Evolutionary conservation across 2,113 vertebrate genomes (phyloP).

Genomic region (Halcyon senegalensis): DNA sequence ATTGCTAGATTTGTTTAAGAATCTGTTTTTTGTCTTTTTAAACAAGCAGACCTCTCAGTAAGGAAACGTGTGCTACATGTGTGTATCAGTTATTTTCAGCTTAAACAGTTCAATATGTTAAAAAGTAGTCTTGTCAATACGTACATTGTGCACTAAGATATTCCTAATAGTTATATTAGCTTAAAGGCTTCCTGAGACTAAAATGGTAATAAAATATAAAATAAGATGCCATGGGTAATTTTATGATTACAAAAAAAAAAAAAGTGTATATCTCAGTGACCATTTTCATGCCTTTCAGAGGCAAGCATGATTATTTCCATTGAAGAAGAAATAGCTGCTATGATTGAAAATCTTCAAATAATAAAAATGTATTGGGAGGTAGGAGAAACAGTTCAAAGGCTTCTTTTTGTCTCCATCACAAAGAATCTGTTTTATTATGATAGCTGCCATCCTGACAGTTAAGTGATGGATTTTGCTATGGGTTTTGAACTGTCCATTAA

Average conservation of each 20-base stretch:
- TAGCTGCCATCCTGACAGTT: constrained; percentile 33
- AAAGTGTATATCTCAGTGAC: neutral
- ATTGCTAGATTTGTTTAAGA: neutral
- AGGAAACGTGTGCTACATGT: neutral
- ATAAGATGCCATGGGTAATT: neutral
- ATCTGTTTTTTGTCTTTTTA: neutral
- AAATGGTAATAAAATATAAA: neutral
- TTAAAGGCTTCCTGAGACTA: neutral
- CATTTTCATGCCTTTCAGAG: neutral
- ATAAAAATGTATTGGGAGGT: neutral
- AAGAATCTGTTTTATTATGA: constrained; percentile 1
- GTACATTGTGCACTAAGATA: neutral
- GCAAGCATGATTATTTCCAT: neutral
- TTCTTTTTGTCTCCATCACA: neutral
- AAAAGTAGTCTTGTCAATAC: neutral
- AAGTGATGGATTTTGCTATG: constrained; percentile 69
- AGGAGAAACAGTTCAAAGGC: constrained; percentile 1
- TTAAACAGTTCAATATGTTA: neutral
- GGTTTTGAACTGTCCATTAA: constrained; percentile 74
- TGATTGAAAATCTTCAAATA: neutral
- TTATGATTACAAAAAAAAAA: neutral
- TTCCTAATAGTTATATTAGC: neutral
- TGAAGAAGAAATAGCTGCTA: neutral
- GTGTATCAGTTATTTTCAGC: neutral
- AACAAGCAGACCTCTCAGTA: neutral